Evolutionary conservation across 2,888 invertebrate genomes (phyloP).

Genomic region (Margaritifera margaritifera): DNA sequence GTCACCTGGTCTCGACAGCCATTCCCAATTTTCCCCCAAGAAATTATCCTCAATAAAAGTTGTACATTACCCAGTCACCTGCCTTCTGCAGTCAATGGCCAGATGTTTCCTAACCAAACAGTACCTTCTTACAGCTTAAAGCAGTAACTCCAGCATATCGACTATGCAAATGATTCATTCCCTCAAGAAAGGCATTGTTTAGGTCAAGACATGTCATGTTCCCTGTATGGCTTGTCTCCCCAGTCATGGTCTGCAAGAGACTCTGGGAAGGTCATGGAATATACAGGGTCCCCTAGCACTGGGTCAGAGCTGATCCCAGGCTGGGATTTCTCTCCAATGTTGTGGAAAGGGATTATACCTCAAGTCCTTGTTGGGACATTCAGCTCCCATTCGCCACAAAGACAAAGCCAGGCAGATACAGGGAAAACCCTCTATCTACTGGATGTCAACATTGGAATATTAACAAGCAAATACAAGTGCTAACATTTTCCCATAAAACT

Average conservation of each 20-base stretch:
- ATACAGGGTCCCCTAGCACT: slow-evolving; percentile 47
- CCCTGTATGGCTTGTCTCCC: slow-evolving; percentile 63
- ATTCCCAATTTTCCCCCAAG: background rate
- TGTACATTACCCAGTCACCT: no score
- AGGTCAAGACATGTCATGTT: slow-evolving; percentile 28
- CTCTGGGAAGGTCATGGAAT: slow-evolving; percentile 53
- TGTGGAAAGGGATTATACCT: slow-evolving; percentile 61
- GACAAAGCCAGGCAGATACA: slow-evolving; percentile 23
- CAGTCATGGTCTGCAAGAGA: slow-evolving; percentile 49
- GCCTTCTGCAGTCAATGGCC: no score
- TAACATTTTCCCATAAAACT: no score
- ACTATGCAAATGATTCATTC: no score
- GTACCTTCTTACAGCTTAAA: no score
- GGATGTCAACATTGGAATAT: slow-evolving; percentile 31
- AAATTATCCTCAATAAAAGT: no score
- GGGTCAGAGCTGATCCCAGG: slow-evolving; percentile 31
- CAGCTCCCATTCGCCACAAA: slow-evolving; percentile 46
- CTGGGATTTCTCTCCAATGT: slow-evolving; percentile 55
- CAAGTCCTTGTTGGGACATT: slow-evolving; percentile 42
- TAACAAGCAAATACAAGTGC: background rate
- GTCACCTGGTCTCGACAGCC: no score
- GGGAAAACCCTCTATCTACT: slow-evolving; percentile 12
- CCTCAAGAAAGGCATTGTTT: no score
- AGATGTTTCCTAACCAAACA: no score
- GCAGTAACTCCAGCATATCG: no score